phyloP scores from a whole-genome alignment of 1,140 invertebrate genomes.

The Macrobrachium rosenbergii region DNA sequence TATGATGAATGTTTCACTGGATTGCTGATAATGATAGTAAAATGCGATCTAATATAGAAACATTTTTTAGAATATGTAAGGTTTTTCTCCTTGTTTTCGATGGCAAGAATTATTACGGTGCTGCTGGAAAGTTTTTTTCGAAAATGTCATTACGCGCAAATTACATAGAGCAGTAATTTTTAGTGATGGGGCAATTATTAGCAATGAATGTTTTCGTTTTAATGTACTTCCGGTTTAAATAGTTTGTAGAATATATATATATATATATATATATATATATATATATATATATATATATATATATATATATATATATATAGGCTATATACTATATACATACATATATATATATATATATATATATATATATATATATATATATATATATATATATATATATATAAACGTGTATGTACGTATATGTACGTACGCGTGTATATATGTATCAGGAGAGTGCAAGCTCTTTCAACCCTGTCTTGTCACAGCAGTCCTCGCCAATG shows the following conservation, averaged over 20 bases:
- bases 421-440: background rate
- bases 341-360: slow-evolving; percentile 19
- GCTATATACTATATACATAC: background rate
- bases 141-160: no score
- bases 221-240: background rate
- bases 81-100: no score
- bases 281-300: slow-evolving; percentile 11
- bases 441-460: background rate
- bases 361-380: slow-evolving; percentile 6
- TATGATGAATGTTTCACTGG: no score
- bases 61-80: no score
- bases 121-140: no score
- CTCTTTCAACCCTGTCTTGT: background rate
- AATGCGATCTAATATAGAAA: no score
- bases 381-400: slow-evolving; percentile 12
- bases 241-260: background rate
- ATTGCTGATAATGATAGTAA: no score
- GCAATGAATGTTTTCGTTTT: no score
- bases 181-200: no score
- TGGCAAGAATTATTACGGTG: no score
- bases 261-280: slow-evolving; percentile 8
- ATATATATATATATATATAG: background rate
- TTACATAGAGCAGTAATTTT: no score
- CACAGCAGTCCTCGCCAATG: background rate
- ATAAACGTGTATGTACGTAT: background rate